These are phyloP conservation scores for Hylaeus anthracinus DNA, from an alignment of 1,140 invertebrate species.

Conservation along the genomic window DNA sequence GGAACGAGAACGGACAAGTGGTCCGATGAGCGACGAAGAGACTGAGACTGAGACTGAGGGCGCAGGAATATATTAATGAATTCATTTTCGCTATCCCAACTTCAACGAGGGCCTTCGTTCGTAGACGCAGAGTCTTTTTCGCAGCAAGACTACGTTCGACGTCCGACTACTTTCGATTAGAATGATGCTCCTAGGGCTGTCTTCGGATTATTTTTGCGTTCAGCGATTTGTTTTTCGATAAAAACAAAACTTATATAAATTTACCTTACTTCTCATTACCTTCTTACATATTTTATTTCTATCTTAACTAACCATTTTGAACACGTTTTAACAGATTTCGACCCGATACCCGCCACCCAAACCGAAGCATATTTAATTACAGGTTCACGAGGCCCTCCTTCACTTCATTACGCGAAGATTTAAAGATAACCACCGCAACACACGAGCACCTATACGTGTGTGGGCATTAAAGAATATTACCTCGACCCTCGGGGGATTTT, in stretches of 20 bases:
- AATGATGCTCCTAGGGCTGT: too few species aligned
- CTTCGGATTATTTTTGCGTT: too few species aligned
- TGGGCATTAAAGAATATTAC: conserved; percentile 10
- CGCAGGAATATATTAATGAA: conserved; percentile 44
- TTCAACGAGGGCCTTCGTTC: conserved; percentile 8
- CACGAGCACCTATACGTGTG: not conserved
- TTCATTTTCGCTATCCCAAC: conserved; percentile 16
- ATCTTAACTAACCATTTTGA: too few species aligned
- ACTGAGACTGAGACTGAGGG: not conserved
- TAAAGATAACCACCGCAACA: not conserved
- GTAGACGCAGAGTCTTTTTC: not conserved
- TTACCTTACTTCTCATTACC: too few species aligned
- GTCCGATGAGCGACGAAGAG: conserved; percentile 46
- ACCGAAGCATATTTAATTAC: too few species aligned
- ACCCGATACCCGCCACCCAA: too few species aligned
- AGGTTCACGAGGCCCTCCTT: too few species aligned
- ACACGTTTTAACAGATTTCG: too few species aligned
- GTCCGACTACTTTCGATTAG: not conserved
- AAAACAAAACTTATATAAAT: too few species aligned
- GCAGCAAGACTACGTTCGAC: not conserved
- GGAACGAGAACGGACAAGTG: conserved; percentile 1
- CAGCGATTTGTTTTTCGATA: too few species aligned
- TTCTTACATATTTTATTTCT: too few species aligned
- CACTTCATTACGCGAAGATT: not conserved
- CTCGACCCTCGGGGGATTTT: not conserved